These are phyloP conservation scores for Phacellophora camtschatica DNA, from an alignment of 30 jellyfish, hydroid and myxozoan species.

Conservation along the genomic window DNA sequence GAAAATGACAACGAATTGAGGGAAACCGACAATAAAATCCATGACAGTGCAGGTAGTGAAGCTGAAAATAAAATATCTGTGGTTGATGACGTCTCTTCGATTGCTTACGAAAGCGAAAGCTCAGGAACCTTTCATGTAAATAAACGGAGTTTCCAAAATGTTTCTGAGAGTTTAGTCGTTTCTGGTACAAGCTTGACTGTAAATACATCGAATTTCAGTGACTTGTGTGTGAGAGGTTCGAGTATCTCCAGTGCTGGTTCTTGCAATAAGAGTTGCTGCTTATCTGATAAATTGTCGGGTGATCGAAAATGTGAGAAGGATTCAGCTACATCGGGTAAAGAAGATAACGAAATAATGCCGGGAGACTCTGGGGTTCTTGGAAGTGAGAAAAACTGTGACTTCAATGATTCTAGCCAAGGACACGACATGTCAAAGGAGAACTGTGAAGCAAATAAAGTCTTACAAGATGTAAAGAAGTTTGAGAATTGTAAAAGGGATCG, in stretches of 20 bases:
- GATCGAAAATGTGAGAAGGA: neutral
- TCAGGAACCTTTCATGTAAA: too few species aligned
- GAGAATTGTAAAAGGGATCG: neutral
- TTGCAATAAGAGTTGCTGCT: slow-evolving; percentile 13
- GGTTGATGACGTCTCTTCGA: too few species aligned
- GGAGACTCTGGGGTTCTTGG: neutral
- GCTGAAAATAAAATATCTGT: neutral
- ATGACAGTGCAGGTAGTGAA: neutral
- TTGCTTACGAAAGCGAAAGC: too few species aligned
- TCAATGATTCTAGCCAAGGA: neutral
- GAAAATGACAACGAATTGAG: too few species aligned
- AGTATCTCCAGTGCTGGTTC: neutral
- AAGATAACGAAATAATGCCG: neutral
- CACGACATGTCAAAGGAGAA: neutral
- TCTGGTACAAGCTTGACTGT: neutral
- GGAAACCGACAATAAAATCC: neutral
- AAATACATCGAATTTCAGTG: neutral
- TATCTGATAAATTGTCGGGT: neutral
- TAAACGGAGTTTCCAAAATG: too few species aligned
- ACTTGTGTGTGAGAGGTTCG: slow-evolving; percentile 6
- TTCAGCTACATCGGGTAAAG: neutral
- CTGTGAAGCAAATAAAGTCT: neutral
- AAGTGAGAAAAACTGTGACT: neutral
- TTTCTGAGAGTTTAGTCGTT: too few species aligned
- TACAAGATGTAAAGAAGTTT: too few species aligned